Conservation (phyloP, 2,797 vertebrate genomes). For the Neopelma chrysocephalum region DNA sequence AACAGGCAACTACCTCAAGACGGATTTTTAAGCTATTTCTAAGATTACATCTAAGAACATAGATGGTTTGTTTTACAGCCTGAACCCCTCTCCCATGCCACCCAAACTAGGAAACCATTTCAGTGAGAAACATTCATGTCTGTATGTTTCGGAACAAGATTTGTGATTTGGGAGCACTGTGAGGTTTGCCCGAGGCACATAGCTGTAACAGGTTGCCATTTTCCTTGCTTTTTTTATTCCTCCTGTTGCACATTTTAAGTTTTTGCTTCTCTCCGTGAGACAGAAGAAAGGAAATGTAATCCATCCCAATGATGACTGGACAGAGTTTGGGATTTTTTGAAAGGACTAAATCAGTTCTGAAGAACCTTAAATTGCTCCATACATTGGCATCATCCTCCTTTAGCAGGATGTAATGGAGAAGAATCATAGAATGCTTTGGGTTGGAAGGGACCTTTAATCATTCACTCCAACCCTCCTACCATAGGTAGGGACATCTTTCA, state of each 20-base stretch:
- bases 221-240: neutral
- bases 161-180: neutral
- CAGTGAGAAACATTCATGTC: accelerated
- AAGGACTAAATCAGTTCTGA: neutral
- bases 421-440: neutral
- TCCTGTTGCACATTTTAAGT: neutral
- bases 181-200: neutral
- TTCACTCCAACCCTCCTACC: neutral
- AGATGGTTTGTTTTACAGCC: neutral
- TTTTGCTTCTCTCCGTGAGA: neutral
- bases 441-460: neutral
- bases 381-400: neutral
- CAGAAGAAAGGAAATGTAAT: neutral
- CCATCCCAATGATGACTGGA: neutral
- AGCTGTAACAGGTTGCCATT: neutral
- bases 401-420: neutral
- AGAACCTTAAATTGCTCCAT: neutral
- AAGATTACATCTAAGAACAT: neutral
- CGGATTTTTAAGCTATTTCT: neutral
- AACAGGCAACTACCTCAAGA: neutral
- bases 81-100: neutral
- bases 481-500: neutral
- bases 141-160: neutral
- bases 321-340: neutral
- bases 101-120: neutral